These are phyloP conservation scores for Capra hircus DNA, from an alignment of 2,113 vertebrate genomes.

Conservation along the genomic window DNA sequence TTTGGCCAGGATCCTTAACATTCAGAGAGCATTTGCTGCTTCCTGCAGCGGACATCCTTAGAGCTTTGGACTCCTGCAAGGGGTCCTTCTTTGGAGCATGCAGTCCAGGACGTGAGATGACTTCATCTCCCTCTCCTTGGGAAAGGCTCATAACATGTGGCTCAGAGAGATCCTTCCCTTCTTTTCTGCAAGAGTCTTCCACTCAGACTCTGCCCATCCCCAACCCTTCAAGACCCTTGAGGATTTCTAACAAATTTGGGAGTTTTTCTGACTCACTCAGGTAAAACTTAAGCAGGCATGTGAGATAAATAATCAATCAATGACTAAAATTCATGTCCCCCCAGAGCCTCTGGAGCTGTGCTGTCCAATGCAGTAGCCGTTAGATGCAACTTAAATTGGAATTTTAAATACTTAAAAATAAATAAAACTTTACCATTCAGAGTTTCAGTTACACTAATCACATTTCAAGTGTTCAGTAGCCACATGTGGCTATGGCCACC, in stretches of 20 bases:
- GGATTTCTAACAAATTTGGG: slow-evolving; percentile 4
- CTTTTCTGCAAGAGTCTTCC: not conserved
- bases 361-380: not conserved
- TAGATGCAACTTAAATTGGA: not conserved
- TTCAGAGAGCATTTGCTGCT: not conserved
- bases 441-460: not conserved
- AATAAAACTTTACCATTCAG: not conserved
- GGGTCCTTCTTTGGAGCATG: not conserved
- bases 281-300: slow-evolving; percentile 4
- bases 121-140: not conserved
- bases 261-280: not conserved
- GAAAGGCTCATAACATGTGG: not conserved
- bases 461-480: not conserved
- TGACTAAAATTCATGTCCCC: not conserved
- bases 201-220: not conserved
- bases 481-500: not conserved
- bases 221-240: not conserved
- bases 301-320: not conserved
- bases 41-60: not conserved
- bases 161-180: not conserved
- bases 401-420: slow-evolving; percentile 16
- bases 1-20: not conserved
- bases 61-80: not conserved
- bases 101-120: not conserved
- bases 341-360: not conserved